phyloP scores from a whole-genome alignment of 2,113 vertebrate species.

The Silurus glanis region DNA sequence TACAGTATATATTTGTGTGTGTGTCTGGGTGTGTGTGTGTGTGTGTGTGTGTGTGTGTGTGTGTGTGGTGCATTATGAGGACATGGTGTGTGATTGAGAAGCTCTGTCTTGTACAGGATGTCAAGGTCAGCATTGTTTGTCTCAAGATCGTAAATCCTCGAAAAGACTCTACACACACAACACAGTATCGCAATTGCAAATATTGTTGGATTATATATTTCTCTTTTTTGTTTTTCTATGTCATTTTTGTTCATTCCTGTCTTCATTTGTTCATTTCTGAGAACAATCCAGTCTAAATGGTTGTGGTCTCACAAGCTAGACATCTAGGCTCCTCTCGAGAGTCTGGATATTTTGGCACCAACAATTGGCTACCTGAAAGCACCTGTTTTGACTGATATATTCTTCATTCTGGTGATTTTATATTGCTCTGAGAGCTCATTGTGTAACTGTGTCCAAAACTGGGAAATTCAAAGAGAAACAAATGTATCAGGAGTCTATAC shows the following conservation, averaged over 20 bases:
- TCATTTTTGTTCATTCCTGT: not conserved
- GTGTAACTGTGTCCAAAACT: not conserved
- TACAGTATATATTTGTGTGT: slow-evolving; percentile 46
- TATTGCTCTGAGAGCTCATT: not conserved
- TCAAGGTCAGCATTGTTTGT: not conserved
- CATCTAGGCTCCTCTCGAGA: not conserved
- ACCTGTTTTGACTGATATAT: not conserved
- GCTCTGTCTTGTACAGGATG: not conserved
- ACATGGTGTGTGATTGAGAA: not conserved
- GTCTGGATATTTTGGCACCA: not conserved
- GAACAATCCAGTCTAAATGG: not conserved
- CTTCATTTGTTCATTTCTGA: not conserved
- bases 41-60: slow-evolving; percentile 42
- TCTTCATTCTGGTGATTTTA: not conserved
- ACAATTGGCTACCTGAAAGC: not conserved
- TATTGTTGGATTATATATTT: not conserved
- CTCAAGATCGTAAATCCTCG: not conserved
- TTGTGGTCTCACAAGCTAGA: not conserved
- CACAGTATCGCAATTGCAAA: not conserved
- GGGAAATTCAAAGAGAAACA: not conserved
- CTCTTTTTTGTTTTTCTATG: not conserved
- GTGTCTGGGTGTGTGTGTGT: slow-evolving; percentile 40
- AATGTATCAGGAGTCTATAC: not conserved
- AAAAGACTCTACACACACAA: not conserved
- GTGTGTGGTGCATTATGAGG: not conserved